Evolutionary conservation across 64 coral and sea anemone genomes (phyloP).

Genomic region (Porites lutea): DNA sequence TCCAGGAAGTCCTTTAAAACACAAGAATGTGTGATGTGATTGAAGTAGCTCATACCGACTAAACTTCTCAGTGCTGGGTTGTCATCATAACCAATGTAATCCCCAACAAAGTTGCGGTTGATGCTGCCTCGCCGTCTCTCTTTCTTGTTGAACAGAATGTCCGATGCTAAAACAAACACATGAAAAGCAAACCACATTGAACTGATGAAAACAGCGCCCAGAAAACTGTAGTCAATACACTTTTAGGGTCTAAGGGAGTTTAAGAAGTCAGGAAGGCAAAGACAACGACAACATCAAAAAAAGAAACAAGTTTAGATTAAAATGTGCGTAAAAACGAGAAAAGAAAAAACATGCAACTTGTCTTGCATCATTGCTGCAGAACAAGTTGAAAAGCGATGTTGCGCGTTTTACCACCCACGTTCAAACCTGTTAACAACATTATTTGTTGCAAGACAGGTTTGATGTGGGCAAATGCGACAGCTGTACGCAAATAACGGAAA

Average conservation of each 20-base stretch:
- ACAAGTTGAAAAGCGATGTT: too few species aligned
- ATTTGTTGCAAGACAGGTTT: too few species aligned
- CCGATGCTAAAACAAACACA: constrained; percentile 75
- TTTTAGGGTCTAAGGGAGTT: background rate
- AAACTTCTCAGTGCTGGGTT: constrained; percentile 90
- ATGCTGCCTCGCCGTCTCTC: constrained; percentile 91
- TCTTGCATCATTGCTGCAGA: too few species aligned
- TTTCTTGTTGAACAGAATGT: constrained; percentile 99
- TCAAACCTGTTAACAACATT: too few species aligned
- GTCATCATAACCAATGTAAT: constrained; percentile 95
- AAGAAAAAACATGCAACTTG: too few species aligned
- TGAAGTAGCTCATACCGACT: constrained; percentile 77
- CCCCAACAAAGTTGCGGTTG: constrained; percentile 97
- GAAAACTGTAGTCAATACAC: too few species aligned
- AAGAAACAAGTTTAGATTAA: background rate
- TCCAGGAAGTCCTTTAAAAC: background rate
- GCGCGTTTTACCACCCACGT: too few species aligned
- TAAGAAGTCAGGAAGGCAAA: background rate
- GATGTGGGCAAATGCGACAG: too few species aligned
- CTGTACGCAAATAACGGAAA: too few species aligned
- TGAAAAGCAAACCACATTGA: background rate
- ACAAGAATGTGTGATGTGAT: background rate
- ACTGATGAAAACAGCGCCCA: background rate
- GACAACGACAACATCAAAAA: background rate
- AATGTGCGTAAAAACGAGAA: background rate